Conservation (phyloP, 2,113 vertebrate species). For the Spea multiplicata region DNA sequence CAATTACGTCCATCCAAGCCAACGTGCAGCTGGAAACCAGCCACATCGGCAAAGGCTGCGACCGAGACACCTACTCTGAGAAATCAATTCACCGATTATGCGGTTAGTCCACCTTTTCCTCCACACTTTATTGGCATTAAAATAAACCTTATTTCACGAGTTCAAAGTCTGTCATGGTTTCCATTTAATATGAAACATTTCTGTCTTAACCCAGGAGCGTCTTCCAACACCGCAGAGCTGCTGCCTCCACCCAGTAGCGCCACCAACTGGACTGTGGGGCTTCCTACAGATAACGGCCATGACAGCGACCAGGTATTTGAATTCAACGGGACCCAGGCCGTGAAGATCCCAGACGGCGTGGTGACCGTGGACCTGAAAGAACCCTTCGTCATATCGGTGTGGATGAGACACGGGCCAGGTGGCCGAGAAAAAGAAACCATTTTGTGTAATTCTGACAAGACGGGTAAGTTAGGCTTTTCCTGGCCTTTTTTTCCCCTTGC, state of each 20-base stretch:
- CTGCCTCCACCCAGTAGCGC: conserved; percentile 84
- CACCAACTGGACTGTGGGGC: conserved; percentile 86
- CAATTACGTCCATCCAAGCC: conserved; percentile 81
- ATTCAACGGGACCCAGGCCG: conserved; percentile 94
- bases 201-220: conserved; percentile 70
- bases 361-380: conserved; percentile 80
- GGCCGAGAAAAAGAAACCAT: conserved; percentile 88
- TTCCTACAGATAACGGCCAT: conserved; percentile 92
- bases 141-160: no score
- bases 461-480: no score
- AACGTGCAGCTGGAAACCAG: conserved; percentile 88
- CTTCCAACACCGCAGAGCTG: conserved; percentile 82
- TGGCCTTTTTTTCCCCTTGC: no score
- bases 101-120: conserved; percentile 67
- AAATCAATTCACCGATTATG: conserved; percentile 93
- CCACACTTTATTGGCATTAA: no score
- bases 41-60: conserved; percentile 96
- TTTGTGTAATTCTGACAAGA: conserved; percentile 94
- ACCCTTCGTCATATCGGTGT: conserved; percentile 89
- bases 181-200: neutral
- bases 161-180: no score
- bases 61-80: conserved; percentile 97
- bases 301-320: conserved; percentile 98
- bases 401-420: conserved; percentile 92
- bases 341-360: conserved; percentile 81